Evolutionary conservation across 2,797 vertebrate genomes (phyloP).

Genomic region (Pampus argenteus): DNA sequence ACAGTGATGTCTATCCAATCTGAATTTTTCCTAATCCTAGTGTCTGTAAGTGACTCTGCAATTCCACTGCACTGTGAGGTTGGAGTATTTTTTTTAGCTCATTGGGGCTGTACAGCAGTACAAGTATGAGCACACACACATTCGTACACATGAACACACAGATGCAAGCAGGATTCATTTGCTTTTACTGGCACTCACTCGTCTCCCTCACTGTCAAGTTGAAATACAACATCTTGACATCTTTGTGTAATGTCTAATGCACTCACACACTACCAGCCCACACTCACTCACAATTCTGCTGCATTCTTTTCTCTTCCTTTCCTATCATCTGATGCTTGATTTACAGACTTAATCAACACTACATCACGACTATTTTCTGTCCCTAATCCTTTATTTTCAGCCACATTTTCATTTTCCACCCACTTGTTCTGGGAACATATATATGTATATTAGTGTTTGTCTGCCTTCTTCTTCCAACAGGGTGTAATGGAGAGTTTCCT

Average conservation of each 20-base stretch:
- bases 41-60: not conserved
- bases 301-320: not conserved
- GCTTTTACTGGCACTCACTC: constrained; percentile 15
- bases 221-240: constrained; percentile 21
- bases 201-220: constrained; percentile 12
- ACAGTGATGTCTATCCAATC: not conserved
- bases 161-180: constrained; percentile 9
- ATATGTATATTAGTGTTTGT: not conserved
- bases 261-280: not conserved
- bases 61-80: not conserved
- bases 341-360: not conserved
- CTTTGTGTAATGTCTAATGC: constrained; percentile 16
- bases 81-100: not conserved
- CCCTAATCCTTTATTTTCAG: not conserved
- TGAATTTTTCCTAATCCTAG: not conserved
- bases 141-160: not conserved
- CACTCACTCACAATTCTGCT: not conserved
- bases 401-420: not conserved
- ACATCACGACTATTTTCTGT: not conserved
- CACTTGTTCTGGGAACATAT: not conserved
- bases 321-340: not conserved
- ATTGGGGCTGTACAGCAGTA: not conserved
- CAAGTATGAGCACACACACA: not conserved
- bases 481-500: constrained; percentile 99
- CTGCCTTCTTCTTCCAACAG: constrained; percentile 69